Percentiles rank a stretch among this genome's conserved stretches.
Evolutionary conservation across 1,140 invertebrate species (phyloP).

Genomic region (Antheraea pernyi): DNA sequence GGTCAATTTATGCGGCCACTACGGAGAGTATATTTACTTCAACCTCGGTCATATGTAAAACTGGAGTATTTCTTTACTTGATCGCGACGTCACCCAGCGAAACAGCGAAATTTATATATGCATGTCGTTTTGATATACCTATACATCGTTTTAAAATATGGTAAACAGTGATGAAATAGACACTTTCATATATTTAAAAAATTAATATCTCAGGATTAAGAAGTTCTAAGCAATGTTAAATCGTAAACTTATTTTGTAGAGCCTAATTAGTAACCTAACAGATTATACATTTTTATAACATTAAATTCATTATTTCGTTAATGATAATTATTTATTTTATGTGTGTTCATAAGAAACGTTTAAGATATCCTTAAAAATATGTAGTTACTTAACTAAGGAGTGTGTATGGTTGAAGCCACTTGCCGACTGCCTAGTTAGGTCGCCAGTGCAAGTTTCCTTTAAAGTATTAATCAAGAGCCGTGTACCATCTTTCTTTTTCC

Average conservation of each 20-base stretch:
- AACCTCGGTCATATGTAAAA: slow-evolving; percentile 73
- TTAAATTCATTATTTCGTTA: too few relatives aligned
- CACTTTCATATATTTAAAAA: neutral
- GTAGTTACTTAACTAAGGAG: neutral
- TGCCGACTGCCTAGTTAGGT: slow-evolving; percentile 32
- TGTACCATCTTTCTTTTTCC: slow-evolving; percentile 33
- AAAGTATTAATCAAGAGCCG: slow-evolving; percentile 54
- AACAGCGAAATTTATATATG: neutral
- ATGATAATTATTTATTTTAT: too few relatives aligned
- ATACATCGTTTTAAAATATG: neutral
- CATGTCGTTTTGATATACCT: neutral
- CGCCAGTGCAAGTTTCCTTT: slow-evolving; percentile 53
- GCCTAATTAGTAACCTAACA: too few relatives aligned
- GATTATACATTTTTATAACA: too few relatives aligned
- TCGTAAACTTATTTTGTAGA: too few relatives aligned
- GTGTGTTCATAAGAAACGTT: neutral
- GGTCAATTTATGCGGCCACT: slow-evolving; percentile 73
- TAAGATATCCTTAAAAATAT: slow-evolving; percentile 1
- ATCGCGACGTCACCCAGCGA: slow-evolving; percentile 71
- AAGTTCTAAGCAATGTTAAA: too few relatives aligned
- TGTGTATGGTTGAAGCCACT: neutral
- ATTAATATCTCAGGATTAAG: too few relatives aligned
- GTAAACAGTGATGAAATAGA: neutral
- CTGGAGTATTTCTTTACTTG: slow-evolving; percentile 70
- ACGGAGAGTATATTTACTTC: slow-evolving; percentile 71